These are phyloP conservation scores for Dicaeum eximium DNA, from an alignment of 2,113 vertebrate species.

Conservation along the genomic window DNA sequence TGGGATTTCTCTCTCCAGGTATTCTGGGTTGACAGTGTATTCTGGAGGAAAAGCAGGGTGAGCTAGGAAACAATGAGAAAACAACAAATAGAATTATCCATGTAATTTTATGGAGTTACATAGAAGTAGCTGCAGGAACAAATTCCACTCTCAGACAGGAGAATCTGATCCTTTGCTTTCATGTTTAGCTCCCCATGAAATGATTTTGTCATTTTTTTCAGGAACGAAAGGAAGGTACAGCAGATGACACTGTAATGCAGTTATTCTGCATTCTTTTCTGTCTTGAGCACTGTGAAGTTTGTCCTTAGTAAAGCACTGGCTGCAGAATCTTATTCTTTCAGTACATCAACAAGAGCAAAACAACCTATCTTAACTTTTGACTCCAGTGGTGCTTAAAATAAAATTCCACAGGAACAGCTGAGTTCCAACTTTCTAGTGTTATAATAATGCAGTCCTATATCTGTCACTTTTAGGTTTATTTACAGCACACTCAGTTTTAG, in stretches of 20 bases:
- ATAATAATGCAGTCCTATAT: not conserved
- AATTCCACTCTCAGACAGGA: not conserved
- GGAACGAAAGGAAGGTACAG: not conserved
- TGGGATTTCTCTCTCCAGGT: conserved; percentile 63
- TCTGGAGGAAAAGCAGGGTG: conserved; percentile 40
- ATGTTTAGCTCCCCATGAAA: not conserved
- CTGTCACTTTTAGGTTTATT: not conserved
- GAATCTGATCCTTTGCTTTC: not conserved
- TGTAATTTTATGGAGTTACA: not conserved
- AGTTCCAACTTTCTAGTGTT: not conserved
- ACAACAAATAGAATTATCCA: not conserved
- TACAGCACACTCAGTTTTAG: not conserved
- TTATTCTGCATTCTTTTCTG: not conserved
- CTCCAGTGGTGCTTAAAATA: not conserved
- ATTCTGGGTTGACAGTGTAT: conserved; percentile 38
- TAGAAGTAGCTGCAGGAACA: not conserved
- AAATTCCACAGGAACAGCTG: not conserved
- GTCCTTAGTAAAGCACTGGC: not conserved
- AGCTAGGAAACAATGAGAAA: conserved; percentile 16
- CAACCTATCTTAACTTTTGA: not conserved
- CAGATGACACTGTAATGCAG: not conserved
- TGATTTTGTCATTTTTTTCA: not conserved
- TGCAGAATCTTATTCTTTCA: not conserved
- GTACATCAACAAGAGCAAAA: not conserved
- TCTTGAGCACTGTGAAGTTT: not conserved